Evolutionary conservation across 2,797 vertebrate species (phyloP), one percentile per base, ranked within the genome.

Genomic region (Paguma larvata): DNA sequence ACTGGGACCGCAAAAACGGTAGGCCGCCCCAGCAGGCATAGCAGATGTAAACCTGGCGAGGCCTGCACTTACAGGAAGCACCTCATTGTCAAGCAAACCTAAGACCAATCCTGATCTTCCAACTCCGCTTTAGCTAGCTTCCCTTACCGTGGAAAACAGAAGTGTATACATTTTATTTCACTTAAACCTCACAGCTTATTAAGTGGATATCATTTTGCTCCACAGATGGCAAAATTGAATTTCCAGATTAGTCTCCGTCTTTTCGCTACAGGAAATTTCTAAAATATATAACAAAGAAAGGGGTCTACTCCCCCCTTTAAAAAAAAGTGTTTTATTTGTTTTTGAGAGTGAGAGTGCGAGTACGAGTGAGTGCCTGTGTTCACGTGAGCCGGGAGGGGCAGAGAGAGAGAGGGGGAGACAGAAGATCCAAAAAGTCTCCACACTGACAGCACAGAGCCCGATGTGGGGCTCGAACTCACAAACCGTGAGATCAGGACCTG

Each of bases 141-240:
- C 30, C 53, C 65, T 14, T 41, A 48, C 41, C 67, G 32, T 62
- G 48, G 48, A 59, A 82, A 91, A 72, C 9, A 79, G 59, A 27
- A 72, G 1, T 73, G 82, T 46, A 38, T 85, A 18, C 65, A 51
- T 53, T 78, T 87, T 82, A 80, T 85, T 92, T 96, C 34, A 62
- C 91, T 95, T 83, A 96, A 96, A 91, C 88, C 38, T 91, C 59
- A 34, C 75, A 83, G 19, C 34, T 15, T 87, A 62, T 32, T 83
- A 41, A 62, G 18, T 75, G 44, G 56, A 8, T 59, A 48, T 77
- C 27, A 44, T 91, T 91, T 80, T 16, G 48, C 63, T 77, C 11
- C 34, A 83, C 67, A 83, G 77, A 62, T 68, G 46, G 34, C n/a
- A 78, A 87, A 77, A 77, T 53, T 82, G 51, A 87, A 86, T 91